phyloP scores from a whole-genome alignment of 2,113 vertebrate genomes.

The Polyodon spathula region DNA sequence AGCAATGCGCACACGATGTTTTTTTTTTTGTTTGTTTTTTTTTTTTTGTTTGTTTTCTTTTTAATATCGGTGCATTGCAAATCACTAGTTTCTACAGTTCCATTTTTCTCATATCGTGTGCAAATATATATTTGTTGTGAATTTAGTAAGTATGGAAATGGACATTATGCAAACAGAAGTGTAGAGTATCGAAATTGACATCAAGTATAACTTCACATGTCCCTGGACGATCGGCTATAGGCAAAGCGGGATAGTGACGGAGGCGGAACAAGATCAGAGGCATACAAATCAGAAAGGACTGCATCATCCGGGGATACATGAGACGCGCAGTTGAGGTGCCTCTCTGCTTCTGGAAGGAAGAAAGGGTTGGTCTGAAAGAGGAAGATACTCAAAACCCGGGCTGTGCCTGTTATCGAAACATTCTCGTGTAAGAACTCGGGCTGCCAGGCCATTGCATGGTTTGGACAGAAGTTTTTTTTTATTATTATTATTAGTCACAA shows the following conservation, averaged over 20 bases:
- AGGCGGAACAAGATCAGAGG: conserved; percentile 42
- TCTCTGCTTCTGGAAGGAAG: conserved; percentile 32
- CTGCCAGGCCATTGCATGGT: conserved; percentile 23
- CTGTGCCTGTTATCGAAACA: conserved; percentile 41
- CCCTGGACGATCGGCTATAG: no score
- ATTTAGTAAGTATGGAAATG: no score
- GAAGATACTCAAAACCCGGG: conserved; percentile 43
- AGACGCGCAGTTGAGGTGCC: conserved; percentile 24
- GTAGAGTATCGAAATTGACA: no score
- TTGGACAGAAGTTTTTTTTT: conserved; percentile 20
- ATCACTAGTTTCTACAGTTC: no score
- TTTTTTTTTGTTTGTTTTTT: no score
- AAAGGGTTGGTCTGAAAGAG: conserved; percentile 46
- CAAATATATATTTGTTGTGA: no score
- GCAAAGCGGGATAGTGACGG: conserved; percentile 11
- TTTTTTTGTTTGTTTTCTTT: no score
- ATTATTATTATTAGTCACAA: neutral
- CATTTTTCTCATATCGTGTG: no score
- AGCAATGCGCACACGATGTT: no score
- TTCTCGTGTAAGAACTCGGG: conserved; percentile 35
- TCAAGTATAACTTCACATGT: no score
- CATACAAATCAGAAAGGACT: conserved; percentile 44
- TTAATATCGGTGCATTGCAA: no score
- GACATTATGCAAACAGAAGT: no score
- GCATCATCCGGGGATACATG: conserved; percentile 29